phyloP scores from a whole-genome alignment of 1,140 invertebrate species.

The Notospermus geniculatus region DNA sequence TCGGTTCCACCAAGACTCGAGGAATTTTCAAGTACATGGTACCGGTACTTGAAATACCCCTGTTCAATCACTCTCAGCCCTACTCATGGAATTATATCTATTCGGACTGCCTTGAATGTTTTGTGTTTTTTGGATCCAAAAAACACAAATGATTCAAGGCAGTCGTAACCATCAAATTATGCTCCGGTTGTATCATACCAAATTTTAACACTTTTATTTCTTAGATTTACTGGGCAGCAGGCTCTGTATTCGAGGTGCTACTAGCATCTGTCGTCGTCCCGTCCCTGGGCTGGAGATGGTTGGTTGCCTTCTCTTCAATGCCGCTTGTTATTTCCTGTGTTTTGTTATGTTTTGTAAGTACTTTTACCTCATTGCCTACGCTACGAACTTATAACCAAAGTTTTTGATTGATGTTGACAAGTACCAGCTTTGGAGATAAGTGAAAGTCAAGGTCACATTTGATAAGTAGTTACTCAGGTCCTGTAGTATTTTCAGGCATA shows the following conservation, averaged over 20 bases:
- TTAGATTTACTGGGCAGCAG: conserved; percentile 57
- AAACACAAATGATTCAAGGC: background rate
- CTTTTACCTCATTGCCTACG: no score
- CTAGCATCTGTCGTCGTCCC: conserved; percentile 87
- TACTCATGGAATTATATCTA: background rate
- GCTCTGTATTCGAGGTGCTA: conserved; percentile 61
- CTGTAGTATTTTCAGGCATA: no score
- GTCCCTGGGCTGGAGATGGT: conserved; percentile 84
- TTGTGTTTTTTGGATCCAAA: conserved; percentile 5
- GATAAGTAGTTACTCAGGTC: no score
- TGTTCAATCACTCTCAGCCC: no score
- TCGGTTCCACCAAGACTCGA: no score
- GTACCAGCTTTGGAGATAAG: no score
- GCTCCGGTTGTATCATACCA: background rate
- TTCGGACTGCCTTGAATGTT: conserved; percentile 9
- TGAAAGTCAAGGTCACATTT: background rate
- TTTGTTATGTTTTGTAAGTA: conserved; percentile 53
- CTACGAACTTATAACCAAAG: no score
- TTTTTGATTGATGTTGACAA: no score
- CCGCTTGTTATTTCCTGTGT: conserved; percentile 74
- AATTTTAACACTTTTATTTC: background rate
- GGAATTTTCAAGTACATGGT: no score
- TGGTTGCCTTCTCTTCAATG: conserved; percentile 81
- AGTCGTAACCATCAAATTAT: background rate
- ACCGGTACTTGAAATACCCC: no score